Conservation (phyloP, 2,888 invertebrate genomes). For the Cotesia congregata region DNA sequence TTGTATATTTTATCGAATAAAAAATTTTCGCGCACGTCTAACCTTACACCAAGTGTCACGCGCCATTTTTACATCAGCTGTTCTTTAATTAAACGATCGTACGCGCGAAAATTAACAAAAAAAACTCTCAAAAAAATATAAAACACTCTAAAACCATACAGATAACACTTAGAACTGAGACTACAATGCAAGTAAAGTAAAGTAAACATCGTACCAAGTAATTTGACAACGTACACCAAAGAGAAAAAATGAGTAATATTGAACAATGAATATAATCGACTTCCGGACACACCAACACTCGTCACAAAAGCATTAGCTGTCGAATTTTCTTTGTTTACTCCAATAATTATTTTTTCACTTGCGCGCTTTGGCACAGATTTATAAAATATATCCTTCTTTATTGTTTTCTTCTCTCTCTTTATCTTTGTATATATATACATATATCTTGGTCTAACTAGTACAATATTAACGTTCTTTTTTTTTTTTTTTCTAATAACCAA, state of each 20-base stretch:
- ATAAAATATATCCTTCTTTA: slow-evolving; percentile 10
- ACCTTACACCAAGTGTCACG: slow-evolving; percentile 46
- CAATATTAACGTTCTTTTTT: neutral
- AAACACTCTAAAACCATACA: neutral
- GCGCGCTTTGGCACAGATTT: slow-evolving; percentile 33
- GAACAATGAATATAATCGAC: slow-evolving; percentile 23
- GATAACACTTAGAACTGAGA: neutral
- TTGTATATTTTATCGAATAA: slow-evolving; percentile 1
- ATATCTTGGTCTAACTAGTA: slow-evolving; percentile 2
- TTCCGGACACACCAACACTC: slow-evolving; percentile 15
- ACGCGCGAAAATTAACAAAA: neutral
- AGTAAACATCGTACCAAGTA: slow-evolving; percentile 24
- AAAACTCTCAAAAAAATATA: neutral
- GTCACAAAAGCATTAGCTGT: slow-evolving; percentile 19
- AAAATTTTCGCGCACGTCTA: slow-evolving; percentile 26
- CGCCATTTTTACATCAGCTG: slow-evolving; percentile 52
- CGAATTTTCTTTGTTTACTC: slow-evolving; percentile 38
- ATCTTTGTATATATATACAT: neutral
- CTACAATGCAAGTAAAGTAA: neutral
- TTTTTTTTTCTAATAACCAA: neutral
- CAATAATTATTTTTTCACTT: slow-evolving; percentile 28
- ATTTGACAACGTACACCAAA: slow-evolving; percentile 29
- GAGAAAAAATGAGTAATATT: slow-evolving; percentile 22
- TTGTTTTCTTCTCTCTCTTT: neutral
- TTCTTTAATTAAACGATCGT: slow-evolving; percentile 34